Evolutionary conservation across 2,888 invertebrate species (phyloP).

Genomic region (Sipha maydis): DNA sequence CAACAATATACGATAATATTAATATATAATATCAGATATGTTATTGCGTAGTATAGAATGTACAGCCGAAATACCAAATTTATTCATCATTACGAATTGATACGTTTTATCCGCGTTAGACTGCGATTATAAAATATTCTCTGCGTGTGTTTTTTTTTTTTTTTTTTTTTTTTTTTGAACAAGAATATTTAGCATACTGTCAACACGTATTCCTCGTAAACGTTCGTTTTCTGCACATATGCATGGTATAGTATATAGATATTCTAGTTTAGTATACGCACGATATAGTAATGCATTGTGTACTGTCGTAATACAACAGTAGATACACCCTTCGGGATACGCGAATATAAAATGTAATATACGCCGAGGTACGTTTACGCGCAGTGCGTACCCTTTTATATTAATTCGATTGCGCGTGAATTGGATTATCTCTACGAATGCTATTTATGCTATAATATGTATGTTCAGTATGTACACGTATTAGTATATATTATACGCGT

Average conservation of each 20-base stretch:
- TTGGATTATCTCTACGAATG: neutral
- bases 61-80: neutral
- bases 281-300: too few relatives aligned
- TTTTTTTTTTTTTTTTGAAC: neutral
- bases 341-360: too few relatives aligned
- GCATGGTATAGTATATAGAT: too few relatives aligned
- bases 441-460: neutral
- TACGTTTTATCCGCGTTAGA: neutral
- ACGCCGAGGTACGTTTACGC: neutral
- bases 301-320: too few relatives aligned
- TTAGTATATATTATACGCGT: neutral
- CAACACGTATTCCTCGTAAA: too few relatives aligned
- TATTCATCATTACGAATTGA: neutral
- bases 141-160: too few relatives aligned
- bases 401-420: neutral
- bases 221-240: neutral
- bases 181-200: neutral
- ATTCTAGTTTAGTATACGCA: too few relatives aligned
- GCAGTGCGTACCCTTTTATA: neutral
- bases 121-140: neutral
- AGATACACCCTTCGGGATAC: neutral
- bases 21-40: neutral
- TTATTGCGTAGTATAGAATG: too few relatives aligned
- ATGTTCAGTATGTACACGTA: neutral
- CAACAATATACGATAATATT: neutral